Evolutionary conservation across 53 echinoderm and acorn worm species (phyloP), one percentile per base, ranked within the genome.

Genomic region (Holothuria scabra): DNA sequence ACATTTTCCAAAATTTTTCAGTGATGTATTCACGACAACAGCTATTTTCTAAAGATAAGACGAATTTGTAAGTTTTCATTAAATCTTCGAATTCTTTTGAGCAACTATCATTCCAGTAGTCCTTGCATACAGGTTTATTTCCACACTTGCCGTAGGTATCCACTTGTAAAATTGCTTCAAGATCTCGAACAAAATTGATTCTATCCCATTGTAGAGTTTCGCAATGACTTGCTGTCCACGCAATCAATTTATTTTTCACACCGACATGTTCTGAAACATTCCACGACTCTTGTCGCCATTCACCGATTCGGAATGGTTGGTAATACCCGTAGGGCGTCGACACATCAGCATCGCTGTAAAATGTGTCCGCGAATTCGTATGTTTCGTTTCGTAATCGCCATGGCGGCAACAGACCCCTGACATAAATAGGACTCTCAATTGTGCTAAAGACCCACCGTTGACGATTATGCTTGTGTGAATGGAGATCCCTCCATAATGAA

Each of bases 151-250:
- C 80, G 29, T 59, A 79, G 5, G 60, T 60, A 79, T 79, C 80
- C 12, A 79, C 26, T 14, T 18, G 16, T 34, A 59, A 19, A 18
- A 59, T 32, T 29, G 29, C 60, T 7, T 14, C 60, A 7, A 79
- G 60, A 32, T 79, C 80, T 29, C 24, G 56, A 21, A 31, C 80
- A 21, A 79, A 57, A 28, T 20, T 31, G 16, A 21, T 59, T n/a
- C 80, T 30, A n/a, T 79, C 28, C 80, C 80, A 79, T 34, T 79
- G 80, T 59, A 79, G 19, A 20, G 80, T 79, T 59, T 57, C 80
- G n/a, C 80, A 79, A 29, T 79, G 80, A 60, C 60, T 60, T 12
- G 28, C 80, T 38, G 60, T 79, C 80, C 80, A 79, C 4, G 60
- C 19, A 18, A 79, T 58, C 20, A 79, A 37, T 18, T 58, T 79